A percentile compares a stretch with the other conserved stretches of the same genome.
Evolutionary conservation across 2,888 invertebrate species (phyloP).

Genomic region (Neoaliturus tenellus): DNA sequence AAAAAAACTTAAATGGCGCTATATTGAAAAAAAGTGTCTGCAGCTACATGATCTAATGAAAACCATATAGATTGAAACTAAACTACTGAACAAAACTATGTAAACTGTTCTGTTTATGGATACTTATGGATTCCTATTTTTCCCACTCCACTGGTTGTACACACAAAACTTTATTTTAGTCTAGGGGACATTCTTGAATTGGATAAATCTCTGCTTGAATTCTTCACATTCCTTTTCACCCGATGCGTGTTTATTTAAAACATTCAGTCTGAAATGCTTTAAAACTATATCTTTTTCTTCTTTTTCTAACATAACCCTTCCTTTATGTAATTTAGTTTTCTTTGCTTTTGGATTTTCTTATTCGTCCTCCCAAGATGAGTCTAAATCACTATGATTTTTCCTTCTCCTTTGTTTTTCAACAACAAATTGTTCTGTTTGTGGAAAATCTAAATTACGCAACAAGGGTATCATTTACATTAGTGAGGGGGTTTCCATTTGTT

Average conservation of each 20-base stretch:
- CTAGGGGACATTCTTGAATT: not conserved
- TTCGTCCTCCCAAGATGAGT: not conserved
- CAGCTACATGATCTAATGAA: too few relatives aligned
- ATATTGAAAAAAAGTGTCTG: too few relatives aligned
- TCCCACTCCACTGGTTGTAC: constrained; percentile 8
- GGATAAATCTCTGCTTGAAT: not conserved
- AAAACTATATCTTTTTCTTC: not conserved
- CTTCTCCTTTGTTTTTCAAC: not conserved
- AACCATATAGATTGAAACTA: too few relatives aligned
- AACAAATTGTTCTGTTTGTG: not conserved
- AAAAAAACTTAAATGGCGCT: too few relatives aligned
- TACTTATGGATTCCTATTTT: not conserved
- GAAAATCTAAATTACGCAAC: too few relatives aligned
- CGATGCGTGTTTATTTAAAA: not conserved
- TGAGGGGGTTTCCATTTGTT: not conserved
- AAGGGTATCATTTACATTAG: too few relatives aligned
- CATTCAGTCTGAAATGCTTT: not conserved
- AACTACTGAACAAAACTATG: too few relatives aligned
- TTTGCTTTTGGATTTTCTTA: not conserved
- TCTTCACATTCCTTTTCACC: not conserved
- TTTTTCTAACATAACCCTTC: not conserved
- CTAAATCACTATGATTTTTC: not conserved
- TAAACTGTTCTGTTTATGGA: too few relatives aligned
- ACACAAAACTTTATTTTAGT: constrained; percentile 10
- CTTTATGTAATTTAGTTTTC: not conserved